A percentile compares a stretch with the other conserved stretches of the same genome.
These are phyloP conservation scores for Leontopithecus rosalia DNA, from an alignment of 2,797 vertebrate species.

Conservation along the genomic window DNA sequence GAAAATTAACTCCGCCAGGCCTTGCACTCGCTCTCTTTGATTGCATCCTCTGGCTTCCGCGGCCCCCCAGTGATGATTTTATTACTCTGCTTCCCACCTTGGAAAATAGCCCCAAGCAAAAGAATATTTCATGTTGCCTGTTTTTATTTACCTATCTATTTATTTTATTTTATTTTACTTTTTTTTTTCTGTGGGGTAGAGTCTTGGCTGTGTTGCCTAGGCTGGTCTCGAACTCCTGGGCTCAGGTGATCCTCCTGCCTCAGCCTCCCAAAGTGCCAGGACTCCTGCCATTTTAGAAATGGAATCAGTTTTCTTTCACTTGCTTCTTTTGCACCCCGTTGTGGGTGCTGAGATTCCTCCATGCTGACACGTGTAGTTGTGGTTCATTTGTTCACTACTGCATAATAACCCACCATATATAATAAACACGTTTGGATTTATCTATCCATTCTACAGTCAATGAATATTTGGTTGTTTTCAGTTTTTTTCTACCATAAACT, in stretches of 20 bases:
- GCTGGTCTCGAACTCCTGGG: background rate
- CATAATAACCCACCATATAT: background rate
- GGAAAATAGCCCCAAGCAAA: background rate
- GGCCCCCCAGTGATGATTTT: background rate
- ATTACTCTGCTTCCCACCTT: background rate
- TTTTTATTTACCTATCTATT: too few species aligned
- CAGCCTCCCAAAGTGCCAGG: background rate
- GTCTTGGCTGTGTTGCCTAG: too few species aligned
- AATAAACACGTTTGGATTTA: background rate
- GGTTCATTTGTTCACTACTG: background rate
- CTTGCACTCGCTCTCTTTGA: background rate
- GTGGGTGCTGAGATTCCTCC: background rate
- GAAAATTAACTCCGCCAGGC: background rate
- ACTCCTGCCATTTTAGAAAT: background rate
- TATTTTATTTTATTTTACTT: too few species aligned
- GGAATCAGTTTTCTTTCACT: background rate
- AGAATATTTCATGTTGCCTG: background rate
- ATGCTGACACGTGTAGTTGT: background rate
- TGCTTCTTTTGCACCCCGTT: background rate
- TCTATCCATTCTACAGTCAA: background rate
- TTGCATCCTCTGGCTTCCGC: accelerated
- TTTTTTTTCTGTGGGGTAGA: too few species aligned
- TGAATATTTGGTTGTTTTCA: background rate
- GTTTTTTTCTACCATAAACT: background rate
- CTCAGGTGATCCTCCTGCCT: background rate